phyloP scores from a whole-genome alignment of 2,888 invertebrate genomes.

The Hedychridium roseum region DNA sequence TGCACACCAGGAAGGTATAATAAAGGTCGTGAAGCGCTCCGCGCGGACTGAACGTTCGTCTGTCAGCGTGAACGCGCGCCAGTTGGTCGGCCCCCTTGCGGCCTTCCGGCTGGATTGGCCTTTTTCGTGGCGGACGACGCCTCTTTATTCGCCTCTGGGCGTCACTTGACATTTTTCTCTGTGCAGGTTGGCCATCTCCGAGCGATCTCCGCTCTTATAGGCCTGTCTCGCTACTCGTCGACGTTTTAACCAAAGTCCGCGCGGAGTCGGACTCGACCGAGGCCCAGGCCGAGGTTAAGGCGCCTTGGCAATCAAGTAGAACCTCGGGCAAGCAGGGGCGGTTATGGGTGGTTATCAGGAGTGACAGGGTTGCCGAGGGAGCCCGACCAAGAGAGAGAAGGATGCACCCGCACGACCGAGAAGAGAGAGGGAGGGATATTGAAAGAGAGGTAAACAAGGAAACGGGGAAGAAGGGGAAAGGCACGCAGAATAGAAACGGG shows the following conservation, averaged over 20 bases:
- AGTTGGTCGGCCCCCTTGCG: constrained; percentile 27
- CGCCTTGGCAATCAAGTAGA: constrained; percentile 64
- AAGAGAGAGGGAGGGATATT: constrained; percentile 20
- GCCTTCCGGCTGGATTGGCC: constrained; percentile 47
- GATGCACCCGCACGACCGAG: too few relatives aligned
- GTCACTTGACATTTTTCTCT: constrained; percentile 48
- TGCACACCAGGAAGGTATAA: constrained; percentile 40
- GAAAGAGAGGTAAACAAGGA: constrained; percentile 17
- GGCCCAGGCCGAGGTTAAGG: constrained; percentile 56
- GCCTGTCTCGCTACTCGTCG: constrained; percentile 24
- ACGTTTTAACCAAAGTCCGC: constrained; percentile 40
- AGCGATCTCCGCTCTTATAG: constrained; percentile 38
- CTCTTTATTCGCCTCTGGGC: constrained; percentile 52
- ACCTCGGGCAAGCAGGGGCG: constrained; percentile 62
- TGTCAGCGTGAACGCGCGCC: constrained; percentile 27
- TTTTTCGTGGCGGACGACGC: constrained; percentile 51
- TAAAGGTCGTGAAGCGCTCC: constrained; percentile 47
- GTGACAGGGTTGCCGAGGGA: constrained; percentile 32
- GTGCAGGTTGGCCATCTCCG: constrained; percentile 38
- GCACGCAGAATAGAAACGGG: constrained; percentile 9
- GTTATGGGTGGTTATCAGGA: constrained; percentile 59
- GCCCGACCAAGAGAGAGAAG: constrained; percentile 11
- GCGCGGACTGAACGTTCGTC: constrained; percentile 53
- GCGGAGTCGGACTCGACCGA: constrained; percentile 39
- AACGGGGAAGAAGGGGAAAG: constrained; percentile 15